Percentiles rank a stretch among this genome's conserved stretches.
phyloP scores from a whole-genome alignment of 2,888 invertebrate genomes.

The Tipula vernalis region DNA sequence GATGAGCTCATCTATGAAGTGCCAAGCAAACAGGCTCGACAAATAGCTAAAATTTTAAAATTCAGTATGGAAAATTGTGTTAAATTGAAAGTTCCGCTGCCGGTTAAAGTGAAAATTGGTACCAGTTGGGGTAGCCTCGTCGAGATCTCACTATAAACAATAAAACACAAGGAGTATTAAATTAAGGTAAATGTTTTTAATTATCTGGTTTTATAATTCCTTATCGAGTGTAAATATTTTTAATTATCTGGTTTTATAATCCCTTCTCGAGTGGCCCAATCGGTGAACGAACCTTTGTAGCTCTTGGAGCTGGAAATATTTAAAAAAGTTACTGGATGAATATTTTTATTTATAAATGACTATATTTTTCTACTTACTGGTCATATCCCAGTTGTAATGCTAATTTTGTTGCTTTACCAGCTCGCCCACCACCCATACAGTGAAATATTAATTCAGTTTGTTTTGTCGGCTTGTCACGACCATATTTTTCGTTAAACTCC shows the following conservation, averaged over 20 bases:
- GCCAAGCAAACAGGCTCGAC: slow-evolving; percentile 40
- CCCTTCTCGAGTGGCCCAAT: slow-evolving; percentile 30
- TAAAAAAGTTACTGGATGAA: not conserved
- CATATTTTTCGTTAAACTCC: slow-evolving; percentile 31
- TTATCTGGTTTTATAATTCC: slow-evolving; percentile 13
- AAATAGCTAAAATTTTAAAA: slow-evolving; percentile 52
- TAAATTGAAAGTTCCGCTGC: slow-evolving; percentile 62
- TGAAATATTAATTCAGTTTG: slow-evolving; percentile 51
- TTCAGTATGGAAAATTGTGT: slow-evolving; percentile 69
- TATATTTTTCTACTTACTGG: slow-evolving; percentile 23
- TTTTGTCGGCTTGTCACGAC: slow-evolving; percentile 43
- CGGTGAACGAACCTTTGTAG: slow-evolving; percentile 34
- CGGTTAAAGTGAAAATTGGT: slow-evolving; percentile 77
- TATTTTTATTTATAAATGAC: slow-evolving; percentile 5
- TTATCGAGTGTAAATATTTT: slow-evolving; percentile 22
- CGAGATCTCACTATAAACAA: slow-evolving; percentile 24
- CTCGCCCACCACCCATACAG: slow-evolving; percentile 56
- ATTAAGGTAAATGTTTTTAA: not conserved
- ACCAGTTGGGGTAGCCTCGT: slow-evolving; percentile 57
- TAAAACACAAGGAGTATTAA: not conserved
- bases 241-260: not conserved
- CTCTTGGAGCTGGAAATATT: slow-evolving; percentile 25
- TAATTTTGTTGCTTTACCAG: slow-evolving; percentile 47
- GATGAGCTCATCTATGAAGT: slow-evolving; percentile 95
- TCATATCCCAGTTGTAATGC: slow-evolving; percentile 28